phyloP scores from a whole-genome alignment of 2,113 vertebrate species.

The Falcunculus frontatus region DNA sequence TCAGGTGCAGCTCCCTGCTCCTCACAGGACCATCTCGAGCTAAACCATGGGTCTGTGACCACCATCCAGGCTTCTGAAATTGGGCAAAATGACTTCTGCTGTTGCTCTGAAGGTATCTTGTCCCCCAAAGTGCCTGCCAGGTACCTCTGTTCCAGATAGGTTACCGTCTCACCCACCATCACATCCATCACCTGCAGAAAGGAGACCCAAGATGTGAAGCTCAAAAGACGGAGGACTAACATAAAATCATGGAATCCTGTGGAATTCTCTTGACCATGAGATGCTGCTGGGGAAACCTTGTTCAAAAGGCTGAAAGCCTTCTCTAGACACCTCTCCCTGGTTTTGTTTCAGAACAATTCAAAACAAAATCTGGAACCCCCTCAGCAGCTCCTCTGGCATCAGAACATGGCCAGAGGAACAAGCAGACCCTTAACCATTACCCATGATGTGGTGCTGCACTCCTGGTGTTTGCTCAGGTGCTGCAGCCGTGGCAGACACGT shows the following conservation, averaged over 20 bases:
- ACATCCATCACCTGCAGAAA: neutral
- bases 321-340: neutral
- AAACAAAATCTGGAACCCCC: neutral
- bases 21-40: neutral
- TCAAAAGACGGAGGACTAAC: neutral
- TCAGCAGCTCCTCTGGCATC: neutral
- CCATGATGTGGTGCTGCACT: neutral
- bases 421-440: neutral
- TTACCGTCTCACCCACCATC: neutral
- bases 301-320: neutral
- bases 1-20: neutral
- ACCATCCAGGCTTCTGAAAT: fast-evolving
- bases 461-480: neutral
- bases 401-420: neutral
- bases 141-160: neutral
- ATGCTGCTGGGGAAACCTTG: neutral
- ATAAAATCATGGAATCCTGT: neutral
- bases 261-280: neutral
- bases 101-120: neutral
- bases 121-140: neutral
- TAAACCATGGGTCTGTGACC: neutral
- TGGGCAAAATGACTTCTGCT: neutral
- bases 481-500: neutral
- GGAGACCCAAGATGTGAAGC: neutral
- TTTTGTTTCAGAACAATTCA: neutral